phyloP scores from a whole-genome alignment of 2,797 vertebrate species.

The Acanthiza pusilla region DNA sequence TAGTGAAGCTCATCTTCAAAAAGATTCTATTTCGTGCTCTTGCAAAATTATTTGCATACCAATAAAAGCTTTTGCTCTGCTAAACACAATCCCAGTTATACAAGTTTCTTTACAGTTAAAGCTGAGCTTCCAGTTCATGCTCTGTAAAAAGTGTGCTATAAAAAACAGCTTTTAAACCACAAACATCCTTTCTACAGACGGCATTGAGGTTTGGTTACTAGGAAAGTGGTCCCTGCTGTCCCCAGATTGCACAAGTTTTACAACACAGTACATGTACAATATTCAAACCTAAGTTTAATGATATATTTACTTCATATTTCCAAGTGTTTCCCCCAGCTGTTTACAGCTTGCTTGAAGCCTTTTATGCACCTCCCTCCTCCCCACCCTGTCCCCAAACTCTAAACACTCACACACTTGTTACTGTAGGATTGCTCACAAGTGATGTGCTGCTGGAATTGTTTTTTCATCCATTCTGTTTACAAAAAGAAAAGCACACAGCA shows the following conservation, averaged over 20 bases:
- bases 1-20: background rate
- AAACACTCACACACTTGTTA: constrained; percentile 49
- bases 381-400: constrained; percentile 21
- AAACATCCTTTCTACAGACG: constrained; percentile 4
- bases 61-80: background rate
- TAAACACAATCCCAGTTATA: background rate
- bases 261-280: background rate
- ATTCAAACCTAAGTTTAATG: background rate
- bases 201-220: constrained; percentile 63
- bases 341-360: background rate
- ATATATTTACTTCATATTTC: background rate
- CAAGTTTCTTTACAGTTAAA: constrained; percentile 43
- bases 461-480: constrained; percentile 54
- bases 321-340: background rate
- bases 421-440: constrained; percentile 43
- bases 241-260: background rate
- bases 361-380: background rate
- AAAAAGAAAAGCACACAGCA: constrained; percentile 51
- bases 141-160: background rate
- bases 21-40: background rate
- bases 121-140: constrained; percentile 55
- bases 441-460: constrained; percentile 32
- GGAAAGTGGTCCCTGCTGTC: background rate
- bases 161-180: background rate
- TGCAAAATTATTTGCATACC: background rate